Evolutionary conservation across 2,797 vertebrate genomes (phyloP), one percentile per base, ranked within the genome.

Genomic region (Sebastes trivittatus): DNA sequence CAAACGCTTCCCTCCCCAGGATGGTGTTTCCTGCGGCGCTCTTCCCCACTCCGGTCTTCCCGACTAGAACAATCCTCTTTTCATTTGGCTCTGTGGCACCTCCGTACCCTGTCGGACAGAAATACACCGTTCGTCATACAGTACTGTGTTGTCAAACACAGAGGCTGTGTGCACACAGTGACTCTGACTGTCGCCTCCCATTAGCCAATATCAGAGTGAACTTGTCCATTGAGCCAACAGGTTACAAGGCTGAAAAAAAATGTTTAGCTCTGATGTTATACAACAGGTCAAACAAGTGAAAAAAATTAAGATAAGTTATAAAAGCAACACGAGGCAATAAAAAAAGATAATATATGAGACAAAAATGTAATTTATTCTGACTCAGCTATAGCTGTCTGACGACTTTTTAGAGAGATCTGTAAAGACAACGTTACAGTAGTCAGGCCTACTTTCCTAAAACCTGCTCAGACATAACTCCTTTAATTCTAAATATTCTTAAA

Each of bases 11-110:
- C 13, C 78, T 73, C 11, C 87, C 87, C 25, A 92, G 70, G 77
- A 90, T 87, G 72, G 90, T 92, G 81, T 92, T 93, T 70, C 88
- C 92, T 10, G 83, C 55, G 0, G 88, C 88, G 2, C 89, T 93
- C 86, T 93, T 92, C n/a, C 91, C 92, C 22, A 89, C 89, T 55
- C 92, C 89, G 0, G 83, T 93, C 80, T 92, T 92, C 58, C 91
- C 89, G 0, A 91, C 87, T 11, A 92, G 83, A 82, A 92, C 74
- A 52, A 93, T 83, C 65, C 91, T 87, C 59, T 71, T 72, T 58
- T 92, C 82, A 5, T 73, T 5, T 29, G 58, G 16, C 11, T 78
- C 34, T 49, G 22, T 49, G 66, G 32, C 73, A 7, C 10, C 66
- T 23, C 2, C 10, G 22, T 55, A 84, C 70, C 88, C 89, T 88